phyloP scores from a whole-genome alignment of 1,140 invertebrate species.

The Neotoxoptera formosana region DNA sequence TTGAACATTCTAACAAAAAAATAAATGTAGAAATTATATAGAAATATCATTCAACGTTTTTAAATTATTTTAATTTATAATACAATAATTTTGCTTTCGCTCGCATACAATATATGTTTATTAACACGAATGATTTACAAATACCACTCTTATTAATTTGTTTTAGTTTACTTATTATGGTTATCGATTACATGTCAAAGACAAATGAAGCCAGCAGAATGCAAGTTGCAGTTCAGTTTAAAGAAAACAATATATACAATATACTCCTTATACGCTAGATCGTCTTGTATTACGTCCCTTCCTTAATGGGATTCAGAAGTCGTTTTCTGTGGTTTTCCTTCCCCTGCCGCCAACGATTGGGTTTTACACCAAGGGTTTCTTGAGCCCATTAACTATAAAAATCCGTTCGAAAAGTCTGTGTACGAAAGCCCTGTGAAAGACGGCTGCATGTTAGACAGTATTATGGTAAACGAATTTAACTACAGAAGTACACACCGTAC shows the following conservation, averaged over 20 bases:
- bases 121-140: neutral
- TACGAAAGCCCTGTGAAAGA: neutral
- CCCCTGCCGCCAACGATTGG: neutral
- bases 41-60: neutral
- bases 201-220: conserved; percentile 32
- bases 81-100: neutral
- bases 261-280: neutral
- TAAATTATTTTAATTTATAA: neutral
- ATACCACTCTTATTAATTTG: neutral
- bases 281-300: conserved; percentile 45
- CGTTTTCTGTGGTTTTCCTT: conserved; percentile 48
- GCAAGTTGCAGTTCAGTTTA: neutral
- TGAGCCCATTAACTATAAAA: conserved; percentile 44
- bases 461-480: conserved; percentile 39
- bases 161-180: neutral
- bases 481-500: neutral
- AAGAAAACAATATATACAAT: neutral
- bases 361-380: conserved; percentile 47
- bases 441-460: neutral
- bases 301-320: conserved; percentile 50
- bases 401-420: conserved; percentile 28
- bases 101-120: neutral
- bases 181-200: neutral
- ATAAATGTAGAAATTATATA: neutral
- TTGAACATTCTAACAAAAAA: neutral